Evolutionary conservation across 2,888 invertebrate species (phyloP).

Genomic region (Melinaea menophilus): DNA sequence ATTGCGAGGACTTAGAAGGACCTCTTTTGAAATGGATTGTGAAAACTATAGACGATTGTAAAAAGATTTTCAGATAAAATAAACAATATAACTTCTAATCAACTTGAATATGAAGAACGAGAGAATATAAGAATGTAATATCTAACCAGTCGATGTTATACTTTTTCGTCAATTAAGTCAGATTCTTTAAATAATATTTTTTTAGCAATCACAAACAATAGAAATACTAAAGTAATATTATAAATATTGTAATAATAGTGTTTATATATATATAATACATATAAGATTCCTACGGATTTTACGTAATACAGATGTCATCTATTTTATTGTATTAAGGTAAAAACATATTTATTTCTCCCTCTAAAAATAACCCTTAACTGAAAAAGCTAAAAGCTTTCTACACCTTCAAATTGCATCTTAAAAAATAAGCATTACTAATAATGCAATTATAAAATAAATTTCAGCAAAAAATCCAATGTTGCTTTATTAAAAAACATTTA

Average conservation of each 20-base stretch:
- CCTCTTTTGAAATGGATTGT: conserved; percentile 1
- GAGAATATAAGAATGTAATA: neutral
- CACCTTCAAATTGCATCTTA: no score
- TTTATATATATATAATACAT: no score
- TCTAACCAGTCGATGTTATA: neutral
- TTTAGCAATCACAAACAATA: no score
- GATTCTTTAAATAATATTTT: no score
- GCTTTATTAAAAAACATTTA: conserved; percentile 3
- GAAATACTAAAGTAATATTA: no score
- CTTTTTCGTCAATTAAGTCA: neutral
- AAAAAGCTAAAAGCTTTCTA: no score
- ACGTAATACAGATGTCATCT: no score
- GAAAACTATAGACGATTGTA: neutral
- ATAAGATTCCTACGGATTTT: no score
- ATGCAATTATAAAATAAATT: conserved; percentile 3
- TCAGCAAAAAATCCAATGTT: conserved; percentile 7
- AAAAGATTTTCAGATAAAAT: conserved; percentile 1
- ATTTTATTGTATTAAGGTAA: no score
- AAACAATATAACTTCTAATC: neutral
- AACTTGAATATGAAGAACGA: neutral
- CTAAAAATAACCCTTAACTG: no score
- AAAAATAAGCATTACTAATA: neutral
- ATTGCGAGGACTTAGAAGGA: conserved; percentile 41
- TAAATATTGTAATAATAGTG: no score
- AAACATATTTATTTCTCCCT: no score